phyloP scores from a whole-genome alignment of 2,113 vertebrate species.

The Ibidorhyncha struthersii region DNA sequence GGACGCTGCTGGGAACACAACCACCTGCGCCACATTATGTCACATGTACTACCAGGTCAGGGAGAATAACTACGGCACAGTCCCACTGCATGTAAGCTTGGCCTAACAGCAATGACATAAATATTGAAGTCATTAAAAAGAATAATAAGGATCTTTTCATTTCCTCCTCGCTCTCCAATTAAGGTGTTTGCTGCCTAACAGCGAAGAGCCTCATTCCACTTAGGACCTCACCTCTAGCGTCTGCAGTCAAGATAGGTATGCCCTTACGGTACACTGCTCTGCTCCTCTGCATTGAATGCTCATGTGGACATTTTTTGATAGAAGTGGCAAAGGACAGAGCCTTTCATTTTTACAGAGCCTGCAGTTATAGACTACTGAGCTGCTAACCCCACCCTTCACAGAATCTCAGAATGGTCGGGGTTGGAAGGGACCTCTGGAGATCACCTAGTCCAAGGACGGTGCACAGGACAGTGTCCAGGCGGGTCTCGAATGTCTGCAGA shows the following conservation, averaged over 20 bases:
- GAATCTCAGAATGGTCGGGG: too few relatives aligned
- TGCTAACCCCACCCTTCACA: not conserved
- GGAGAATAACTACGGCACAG: not conserved
- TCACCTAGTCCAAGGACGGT: too few relatives aligned
- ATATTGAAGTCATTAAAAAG: not conserved
- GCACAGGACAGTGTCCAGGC: too few relatives aligned
- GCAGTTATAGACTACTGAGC: not conserved
- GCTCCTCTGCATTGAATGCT: not conserved
- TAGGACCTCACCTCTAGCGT: not conserved
- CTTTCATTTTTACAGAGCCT: not conserved
- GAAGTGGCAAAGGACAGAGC: not conserved
- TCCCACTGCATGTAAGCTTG: not conserved
- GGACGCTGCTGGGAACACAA: not conserved
- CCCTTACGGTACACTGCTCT: not conserved
- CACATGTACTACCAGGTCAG: not conserved
- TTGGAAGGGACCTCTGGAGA: too few relatives aligned
- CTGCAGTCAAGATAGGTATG: not conserved
- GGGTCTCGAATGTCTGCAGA: too few relatives aligned
- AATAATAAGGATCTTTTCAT: not conserved
- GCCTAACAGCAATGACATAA: not conserved
- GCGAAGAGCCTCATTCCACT: not conserved
- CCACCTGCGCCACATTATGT: too few relatives aligned
- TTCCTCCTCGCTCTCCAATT: not conserved
- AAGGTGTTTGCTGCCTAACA: not conserved
- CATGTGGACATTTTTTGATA: not conserved